Evolutionary conservation across 2,888 invertebrate genomes (phyloP).

Genomic region (Heteropelma amictum): DNA sequence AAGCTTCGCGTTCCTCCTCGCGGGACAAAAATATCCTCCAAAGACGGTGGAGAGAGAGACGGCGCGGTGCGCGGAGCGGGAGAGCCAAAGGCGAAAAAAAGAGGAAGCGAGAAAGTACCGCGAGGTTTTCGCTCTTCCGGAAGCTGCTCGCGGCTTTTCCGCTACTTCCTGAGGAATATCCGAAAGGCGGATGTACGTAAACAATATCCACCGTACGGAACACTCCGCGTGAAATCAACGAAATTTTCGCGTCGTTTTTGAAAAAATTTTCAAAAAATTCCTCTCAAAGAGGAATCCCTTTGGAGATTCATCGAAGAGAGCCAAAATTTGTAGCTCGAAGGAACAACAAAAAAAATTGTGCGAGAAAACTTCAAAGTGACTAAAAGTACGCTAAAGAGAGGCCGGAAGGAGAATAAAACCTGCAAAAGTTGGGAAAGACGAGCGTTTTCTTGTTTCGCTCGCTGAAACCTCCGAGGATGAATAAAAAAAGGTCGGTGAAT

Average conservation of each 20-base stretch:
- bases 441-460: too few relatives aligned
- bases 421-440: too few relatives aligned
- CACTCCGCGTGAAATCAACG: not conserved
- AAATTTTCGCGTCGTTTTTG: not conserved
- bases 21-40: conserved; percentile 35
- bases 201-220: not conserved
- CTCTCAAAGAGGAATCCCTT: too few relatives aligned
- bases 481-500: not conserved
- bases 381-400: too few relatives aligned
- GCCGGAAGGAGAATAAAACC: too few relatives aligned
- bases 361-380: too few relatives aligned
- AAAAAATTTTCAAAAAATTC: not conserved
- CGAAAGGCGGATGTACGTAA: not conserved
- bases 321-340: too few relatives aligned
- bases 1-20: conserved; percentile 6
- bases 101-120: not conserved
- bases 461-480: not conserved
- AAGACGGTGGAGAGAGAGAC: not conserved
- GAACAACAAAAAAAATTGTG: too few relatives aligned
- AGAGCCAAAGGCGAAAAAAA: not conserved
- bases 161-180: conserved; percentile 13
- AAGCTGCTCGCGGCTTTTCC: conserved; percentile 19
- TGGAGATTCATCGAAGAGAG: too few relatives aligned
- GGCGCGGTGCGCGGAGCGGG: not conserved
- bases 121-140: not conserved